Base-by-base conservation (phyloP, 2,113 vertebrate genomes). In the Pygoscelis antarcticus region DNA sequence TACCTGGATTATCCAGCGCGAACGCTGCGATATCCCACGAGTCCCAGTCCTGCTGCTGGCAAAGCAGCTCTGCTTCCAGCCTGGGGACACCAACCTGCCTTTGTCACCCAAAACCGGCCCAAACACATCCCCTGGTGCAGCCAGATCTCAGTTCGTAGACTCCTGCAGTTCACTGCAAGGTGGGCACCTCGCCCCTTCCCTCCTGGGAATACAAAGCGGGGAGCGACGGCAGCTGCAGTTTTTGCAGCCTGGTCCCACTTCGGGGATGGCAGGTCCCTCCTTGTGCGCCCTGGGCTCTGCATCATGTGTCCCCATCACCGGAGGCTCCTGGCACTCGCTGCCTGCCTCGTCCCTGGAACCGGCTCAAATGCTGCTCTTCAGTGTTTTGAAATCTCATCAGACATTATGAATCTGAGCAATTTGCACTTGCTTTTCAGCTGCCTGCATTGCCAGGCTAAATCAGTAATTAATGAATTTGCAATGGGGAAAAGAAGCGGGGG, bases 391-490 rank as follows among this genome's bases (percentile, higher is more conserved):
- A 94, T 77, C 87, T 87, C 91, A 92, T 60, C 93, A 93, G 80
- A 69, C 54, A 3, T 93, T 49, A 72, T 23, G 72, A 89, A 91
- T 89, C 69, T 26, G 91, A 81, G 92, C 80, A 74, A 91, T 87
- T 74, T n/a, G 83, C 17, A n/a, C 49, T 76, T 38, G 76, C 93
- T 92, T 90, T 90, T 71, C 95, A 92, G 66, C 80, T 15, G 72
- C 60, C 75, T 38, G 75, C 66, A 4, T 57, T 51, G 89, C 85
- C 19, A 5, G 71, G 52, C 72, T 83, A 91, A 94, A 91, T 65
- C 89, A 74, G 87, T 91, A 89, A 96, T 83, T 95, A 94, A 96
- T 81, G 72, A 72, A 89, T 97, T 95, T 91, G 83, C 80, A 93
- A 60, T 12, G 13, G 87, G 83, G 83, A 40, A 83, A 86, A 92